phyloP scores from a whole-genome alignment of 92 coral and sea anemone genomes.

The Ricordea florida region DNA sequence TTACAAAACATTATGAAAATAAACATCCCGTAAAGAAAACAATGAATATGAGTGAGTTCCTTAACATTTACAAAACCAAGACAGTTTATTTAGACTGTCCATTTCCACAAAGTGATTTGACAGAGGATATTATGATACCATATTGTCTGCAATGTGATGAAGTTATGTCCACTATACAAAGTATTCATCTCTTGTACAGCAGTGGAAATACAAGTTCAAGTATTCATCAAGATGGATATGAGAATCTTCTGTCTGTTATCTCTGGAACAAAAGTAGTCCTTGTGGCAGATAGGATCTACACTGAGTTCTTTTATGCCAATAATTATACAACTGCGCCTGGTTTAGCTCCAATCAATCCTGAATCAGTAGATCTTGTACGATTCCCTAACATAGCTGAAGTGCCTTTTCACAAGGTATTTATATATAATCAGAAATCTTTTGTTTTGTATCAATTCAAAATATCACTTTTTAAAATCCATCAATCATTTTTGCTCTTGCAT shows the following conservation, averaged over 20 bases:
- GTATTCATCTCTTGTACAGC: slow-evolving; percentile 85
- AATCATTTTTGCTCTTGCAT: too few relatives aligned
- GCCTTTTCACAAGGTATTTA: slow-evolving; percentile 87
- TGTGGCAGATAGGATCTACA: slow-evolving; percentile 59
- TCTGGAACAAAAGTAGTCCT: slow-evolving; percentile 93
- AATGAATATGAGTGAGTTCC: slow-evolving; percentile 76
- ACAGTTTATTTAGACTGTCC: slow-evolving; percentile 91
- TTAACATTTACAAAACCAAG: slow-evolving; percentile 77
- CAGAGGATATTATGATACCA: slow-evolving; percentile 80
- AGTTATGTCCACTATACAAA: slow-evolving; percentile 52
- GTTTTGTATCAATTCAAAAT: too few relatives aligned
- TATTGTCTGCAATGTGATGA: slow-evolving; percentile 91
- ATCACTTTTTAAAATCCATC: too few relatives aligned
- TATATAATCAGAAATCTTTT: background rate
- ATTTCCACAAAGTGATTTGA: slow-evolving; percentile 83
- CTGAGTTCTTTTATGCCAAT: slow-evolving; percentile 64
- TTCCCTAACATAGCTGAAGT: slow-evolving; percentile 80
- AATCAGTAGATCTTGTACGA: slow-evolving; percentile 83
- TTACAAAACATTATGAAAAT: slow-evolving; percentile 80
- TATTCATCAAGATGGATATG: slow-evolving; percentile 89
- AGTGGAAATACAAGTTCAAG: slow-evolving; percentile 92
- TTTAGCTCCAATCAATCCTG: slow-evolving; percentile 89
- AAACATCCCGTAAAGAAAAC: slow-evolving; percentile 86
- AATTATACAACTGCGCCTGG: slow-evolving; percentile 72
- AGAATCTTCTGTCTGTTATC: slow-evolving; percentile 81